Evolutionary conservation across 64 coral and sea anemone species (phyloP).

Genomic region (Montipora sp.): DNA sequence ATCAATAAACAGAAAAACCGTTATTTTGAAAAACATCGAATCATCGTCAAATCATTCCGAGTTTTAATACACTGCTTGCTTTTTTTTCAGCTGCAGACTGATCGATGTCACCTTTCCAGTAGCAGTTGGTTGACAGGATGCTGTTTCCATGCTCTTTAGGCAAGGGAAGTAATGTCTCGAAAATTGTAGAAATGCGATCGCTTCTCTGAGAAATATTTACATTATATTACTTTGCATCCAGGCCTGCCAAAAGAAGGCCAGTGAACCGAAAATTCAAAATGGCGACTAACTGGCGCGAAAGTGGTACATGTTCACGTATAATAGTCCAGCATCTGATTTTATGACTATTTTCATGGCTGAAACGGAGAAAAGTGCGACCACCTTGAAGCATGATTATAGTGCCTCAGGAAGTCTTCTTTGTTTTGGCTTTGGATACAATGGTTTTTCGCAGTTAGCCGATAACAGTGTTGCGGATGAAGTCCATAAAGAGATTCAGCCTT

Average conservation of each 20-base stretch:
- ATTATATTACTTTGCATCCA: constrained; percentile 36
- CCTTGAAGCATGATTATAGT: background rate
- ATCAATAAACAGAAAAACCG: constrained; percentile 3
- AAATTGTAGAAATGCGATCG: background rate
- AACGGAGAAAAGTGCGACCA: background rate
- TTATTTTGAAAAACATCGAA: background rate
- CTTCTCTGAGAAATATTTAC: background rate
- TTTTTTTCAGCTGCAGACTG: background rate
- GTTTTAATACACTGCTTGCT: background rate
- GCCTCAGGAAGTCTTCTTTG: background rate
- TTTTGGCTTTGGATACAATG: constrained; percentile 85
- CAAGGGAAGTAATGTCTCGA: background rate
- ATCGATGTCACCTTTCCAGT: background rate
- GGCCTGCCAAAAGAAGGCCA: background rate
- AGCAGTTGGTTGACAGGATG: background rate
- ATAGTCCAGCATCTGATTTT: background rate
- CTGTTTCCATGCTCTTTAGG: background rate
- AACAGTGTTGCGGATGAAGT: background rate
- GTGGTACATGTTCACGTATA: too few relatives aligned
- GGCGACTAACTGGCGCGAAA: background rate
- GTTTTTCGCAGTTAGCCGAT: constrained; percentile 57
- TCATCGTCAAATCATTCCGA: background rate
- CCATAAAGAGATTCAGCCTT: background rate
- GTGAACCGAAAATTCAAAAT: background rate
- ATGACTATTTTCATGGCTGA: constrained; percentile 6